These are phyloP conservation scores for Sterrhoptilus dennistouni DNA, from an alignment of 2,113 vertebrate genomes.

Conservation along the genomic window DNA sequence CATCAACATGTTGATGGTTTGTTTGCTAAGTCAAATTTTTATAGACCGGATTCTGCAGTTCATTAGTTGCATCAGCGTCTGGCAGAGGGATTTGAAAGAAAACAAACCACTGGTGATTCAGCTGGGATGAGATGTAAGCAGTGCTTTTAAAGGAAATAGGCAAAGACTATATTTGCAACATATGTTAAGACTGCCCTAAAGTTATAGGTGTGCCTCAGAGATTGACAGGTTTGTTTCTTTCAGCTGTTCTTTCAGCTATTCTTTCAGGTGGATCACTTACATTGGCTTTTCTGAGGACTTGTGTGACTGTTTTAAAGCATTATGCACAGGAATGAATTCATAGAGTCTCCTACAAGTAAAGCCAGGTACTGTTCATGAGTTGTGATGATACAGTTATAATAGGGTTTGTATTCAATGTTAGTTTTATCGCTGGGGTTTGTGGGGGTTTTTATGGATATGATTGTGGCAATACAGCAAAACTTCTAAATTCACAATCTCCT, in stretches of 20 bases:
- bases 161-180: background rate
- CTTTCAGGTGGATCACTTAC: background rate
- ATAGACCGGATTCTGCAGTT: conserved; percentile 28
- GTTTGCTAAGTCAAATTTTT: conserved; percentile 47
- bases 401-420: background rate
- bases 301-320: background rate
- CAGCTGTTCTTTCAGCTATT: background rate
- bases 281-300: background rate
- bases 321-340: background rate
- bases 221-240: background rate
- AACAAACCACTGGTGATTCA: conserved; percentile 23
- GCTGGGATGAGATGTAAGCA: background rate
- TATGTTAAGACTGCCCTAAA: background rate
- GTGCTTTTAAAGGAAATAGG: background rate
- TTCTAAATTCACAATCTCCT: background rate
- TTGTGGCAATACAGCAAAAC: background rate
- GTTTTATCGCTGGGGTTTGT: background rate
- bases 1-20: conserved; percentile 41
- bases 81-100: conserved; percentile 25
- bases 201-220: background rate
- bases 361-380: background rate
- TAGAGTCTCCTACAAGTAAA: background rate
- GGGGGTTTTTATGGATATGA: background rate
- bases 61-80: conserved; percentile 32
- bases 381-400: background rate